Conservation (phyloP, 2,888 invertebrate species). For the Opisthograptis luteolata region DNA sequence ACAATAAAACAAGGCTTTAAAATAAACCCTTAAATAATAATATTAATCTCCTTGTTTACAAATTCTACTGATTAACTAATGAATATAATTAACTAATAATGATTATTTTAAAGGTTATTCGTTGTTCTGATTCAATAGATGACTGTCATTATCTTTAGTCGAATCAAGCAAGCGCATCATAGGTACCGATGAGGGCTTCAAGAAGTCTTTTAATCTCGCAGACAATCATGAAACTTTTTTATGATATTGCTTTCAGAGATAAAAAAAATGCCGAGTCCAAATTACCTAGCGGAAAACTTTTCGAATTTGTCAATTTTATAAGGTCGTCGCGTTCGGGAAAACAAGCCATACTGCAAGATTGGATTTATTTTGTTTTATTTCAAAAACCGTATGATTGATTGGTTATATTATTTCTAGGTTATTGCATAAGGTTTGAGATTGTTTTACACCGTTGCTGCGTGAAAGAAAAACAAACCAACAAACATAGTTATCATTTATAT, state of each 20-base stretch:
- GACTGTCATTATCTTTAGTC: not conserved
- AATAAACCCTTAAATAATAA: no score
- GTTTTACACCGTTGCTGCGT: no score
- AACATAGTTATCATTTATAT: no score
- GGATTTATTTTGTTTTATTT: not conserved
- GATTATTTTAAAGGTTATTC: no score
- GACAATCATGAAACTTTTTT: constrained; percentile 28
- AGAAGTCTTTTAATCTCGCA: constrained; percentile 2
- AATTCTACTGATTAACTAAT: no score
- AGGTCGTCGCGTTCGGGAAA: not conserved
- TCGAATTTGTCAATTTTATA: constrained; percentile 31
- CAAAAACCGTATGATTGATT: not conserved
- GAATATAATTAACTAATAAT: no score
- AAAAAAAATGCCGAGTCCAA: constrained; percentile 20
- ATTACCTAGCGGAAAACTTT: constrained; percentile 26
- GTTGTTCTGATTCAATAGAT: not conserved
- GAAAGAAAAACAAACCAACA: no score
- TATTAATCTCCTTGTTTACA: no score
- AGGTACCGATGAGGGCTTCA: not conserved
- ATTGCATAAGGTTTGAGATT: no score
- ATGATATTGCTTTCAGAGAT: constrained; percentile 28
- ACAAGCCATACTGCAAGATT: not conserved
- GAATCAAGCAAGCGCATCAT: not conserved
- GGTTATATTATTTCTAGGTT: no score
- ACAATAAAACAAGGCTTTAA: no score